Conservation (phyloP, 2,888 invertebrate genomes). For the Volucella inanis region DNA sequence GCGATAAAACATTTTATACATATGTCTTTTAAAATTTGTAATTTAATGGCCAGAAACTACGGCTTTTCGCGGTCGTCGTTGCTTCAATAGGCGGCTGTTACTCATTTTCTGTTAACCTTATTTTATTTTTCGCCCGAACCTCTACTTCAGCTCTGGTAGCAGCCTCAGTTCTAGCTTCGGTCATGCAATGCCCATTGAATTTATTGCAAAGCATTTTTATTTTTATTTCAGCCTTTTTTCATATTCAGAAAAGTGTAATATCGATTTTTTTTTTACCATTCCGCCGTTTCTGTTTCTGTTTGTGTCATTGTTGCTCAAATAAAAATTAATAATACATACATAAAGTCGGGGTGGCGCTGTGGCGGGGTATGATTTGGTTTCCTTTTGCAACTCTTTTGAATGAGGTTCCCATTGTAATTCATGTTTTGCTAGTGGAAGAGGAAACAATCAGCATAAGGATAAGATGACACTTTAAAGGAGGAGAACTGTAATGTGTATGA, state of each 20-base stretch:
- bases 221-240: slow-evolving; percentile 34
- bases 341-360: slow-evolving; percentile 12
- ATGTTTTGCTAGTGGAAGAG: slow-evolving; percentile 48
- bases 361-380: slow-evolving; percentile 15
- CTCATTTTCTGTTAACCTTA: slow-evolving; percentile 47
- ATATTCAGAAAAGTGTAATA: slow-evolving; percentile 60
- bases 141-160: background rate
- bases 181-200: slow-evolving; percentile 53
- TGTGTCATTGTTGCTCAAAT: slow-evolving; percentile 69
- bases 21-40: slow-evolving; percentile 63
- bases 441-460: slow-evolving; percentile 58
- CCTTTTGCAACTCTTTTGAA: slow-evolving; percentile 50
- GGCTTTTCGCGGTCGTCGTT: background rate
- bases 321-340: slow-evolving; percentile 67
- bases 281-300: slow-evolving; percentile 40
- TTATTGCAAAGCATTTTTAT: slow-evolving; percentile 67
- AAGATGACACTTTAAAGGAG: slow-evolving; percentile 48
- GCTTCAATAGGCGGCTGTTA: slow-evolving; percentile 24
- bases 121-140: slow-evolving; percentile 11
- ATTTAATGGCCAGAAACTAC: slow-evolving; percentile 52
- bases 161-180: slow-evolving; percentile 1
- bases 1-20: slow-evolving; percentile 46
- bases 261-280: slow-evolving; percentile 54
- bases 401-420: slow-evolving; percentile 58
- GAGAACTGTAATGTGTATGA: slow-evolving; percentile 4